Conservation (phyloP, 2,888 invertebrate genomes). For the Polyommatus icarus region DNA sequence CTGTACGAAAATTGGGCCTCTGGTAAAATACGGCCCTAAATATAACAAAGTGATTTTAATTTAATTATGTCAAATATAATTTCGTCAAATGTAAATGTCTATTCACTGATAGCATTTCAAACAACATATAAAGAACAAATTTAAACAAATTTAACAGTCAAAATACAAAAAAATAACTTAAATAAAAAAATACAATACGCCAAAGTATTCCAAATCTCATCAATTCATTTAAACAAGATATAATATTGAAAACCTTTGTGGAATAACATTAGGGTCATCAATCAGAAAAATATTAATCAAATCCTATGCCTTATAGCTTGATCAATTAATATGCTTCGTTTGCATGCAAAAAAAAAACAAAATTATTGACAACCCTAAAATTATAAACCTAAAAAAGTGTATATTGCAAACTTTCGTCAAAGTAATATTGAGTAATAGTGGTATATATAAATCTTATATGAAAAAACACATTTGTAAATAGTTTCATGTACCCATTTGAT, state of each 20-base stretch:
- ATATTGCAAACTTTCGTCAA: background rate
- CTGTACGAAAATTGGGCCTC: background rate
- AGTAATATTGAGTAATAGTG: slow-evolving; percentile 23
- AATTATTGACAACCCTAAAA: slow-evolving; percentile 6
- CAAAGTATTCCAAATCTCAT: slow-evolving; percentile 1
- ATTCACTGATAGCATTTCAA: background rate
- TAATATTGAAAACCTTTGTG: background rate
- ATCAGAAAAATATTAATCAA: background rate
- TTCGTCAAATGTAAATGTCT: background rate
- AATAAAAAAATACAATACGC: slow-evolving; percentile 17
- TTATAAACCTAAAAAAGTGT: background rate
- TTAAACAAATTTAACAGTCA: slow-evolving; percentile 24
- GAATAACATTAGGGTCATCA: background rate
- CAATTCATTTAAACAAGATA: background rate
- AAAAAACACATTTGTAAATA: slow-evolving; percentile 25
- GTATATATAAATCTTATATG: slow-evolving; percentile 26
- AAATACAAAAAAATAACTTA: slow-evolving; percentile 19
- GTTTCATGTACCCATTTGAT: slow-evolving; percentile 11
- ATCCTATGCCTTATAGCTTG: background rate
- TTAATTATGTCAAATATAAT: background rate
- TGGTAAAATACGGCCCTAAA: background rate
- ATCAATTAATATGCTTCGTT: background rate
- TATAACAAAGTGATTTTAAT: background rate
- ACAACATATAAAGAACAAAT: slow-evolving; percentile 18
- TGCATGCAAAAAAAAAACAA: background rate